Conservation (phyloP, 2,888 invertebrate species). For the Hypomecis punctinalis region DNA sequence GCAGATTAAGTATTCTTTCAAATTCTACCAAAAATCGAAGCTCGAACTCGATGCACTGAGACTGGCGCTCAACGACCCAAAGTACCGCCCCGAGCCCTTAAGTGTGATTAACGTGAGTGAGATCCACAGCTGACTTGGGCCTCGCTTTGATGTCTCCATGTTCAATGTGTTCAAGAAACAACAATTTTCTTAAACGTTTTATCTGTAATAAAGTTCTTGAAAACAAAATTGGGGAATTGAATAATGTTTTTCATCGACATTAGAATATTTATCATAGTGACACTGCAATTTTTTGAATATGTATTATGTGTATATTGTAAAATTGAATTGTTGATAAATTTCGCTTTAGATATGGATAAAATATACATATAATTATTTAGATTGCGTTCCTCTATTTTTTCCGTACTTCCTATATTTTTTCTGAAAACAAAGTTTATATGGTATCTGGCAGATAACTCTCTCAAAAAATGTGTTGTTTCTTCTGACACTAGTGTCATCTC, state of each 20-base stretch:
- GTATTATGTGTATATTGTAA: no score
- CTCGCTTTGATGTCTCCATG: conserved; percentile 43
- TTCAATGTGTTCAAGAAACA: conserved; percentile 19
- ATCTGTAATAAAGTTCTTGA: no score
- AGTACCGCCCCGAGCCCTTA: conserved; percentile 86
- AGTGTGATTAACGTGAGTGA: conserved; percentile 88
- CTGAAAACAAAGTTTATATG: no score
- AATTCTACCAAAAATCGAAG: conserved; percentile 86
- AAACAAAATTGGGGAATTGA: no score
- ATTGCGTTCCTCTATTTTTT: no score
- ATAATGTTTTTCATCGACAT: no score
- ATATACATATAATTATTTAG: no score
- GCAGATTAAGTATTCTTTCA: conserved; percentile 89
- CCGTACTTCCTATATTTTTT: no score
- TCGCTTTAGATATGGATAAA: no score
- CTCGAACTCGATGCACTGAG: conserved; percentile 84
- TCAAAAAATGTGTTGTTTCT: conserved; percentile 16
- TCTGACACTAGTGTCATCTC: conserved; percentile 1
- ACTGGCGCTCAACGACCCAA: conserved; percentile 85
- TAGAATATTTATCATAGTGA: no score
- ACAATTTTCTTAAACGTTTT: conserved; percentile 7
- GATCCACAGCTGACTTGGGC: conserved; percentile 51
- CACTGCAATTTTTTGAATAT: no score
- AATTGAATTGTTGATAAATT: no score
- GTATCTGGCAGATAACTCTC: background rate